Evolutionary conservation across 2,797 vertebrate species (phyloP), one percentile per base, ranked within the genome.

Genomic region (Mycteria americana): DNA sequence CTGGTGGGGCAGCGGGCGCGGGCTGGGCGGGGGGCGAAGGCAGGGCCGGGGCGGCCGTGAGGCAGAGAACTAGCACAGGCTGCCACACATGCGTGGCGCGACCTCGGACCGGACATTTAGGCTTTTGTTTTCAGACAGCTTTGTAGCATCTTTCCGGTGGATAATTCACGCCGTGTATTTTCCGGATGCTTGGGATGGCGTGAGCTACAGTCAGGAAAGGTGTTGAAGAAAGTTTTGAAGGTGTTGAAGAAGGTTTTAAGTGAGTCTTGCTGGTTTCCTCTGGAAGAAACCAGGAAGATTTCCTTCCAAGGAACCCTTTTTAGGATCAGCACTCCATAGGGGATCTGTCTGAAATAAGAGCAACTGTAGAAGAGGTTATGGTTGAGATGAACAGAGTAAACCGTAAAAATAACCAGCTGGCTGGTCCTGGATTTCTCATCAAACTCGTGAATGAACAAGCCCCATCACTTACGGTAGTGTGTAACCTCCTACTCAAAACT

Each of bases 401-500:
- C 6, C 1, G 7, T 45, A 51, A 65, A 72, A 62, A 27, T 46
- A 48, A 45, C 37, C 14, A 39, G 8, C 28, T 45, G 51, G 31
- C 18, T 54, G 37, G 8, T 25, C 22, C 8, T 18, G 21, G 11
- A 8, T 15, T 30, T 79, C 17, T 41, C 5, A 7, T 31, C n/a
- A 54, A 59, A 39, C 11, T 62, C 23, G 4, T 28, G 31, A 45
- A 69, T 14, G 39, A 41, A 73, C 59, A 46, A 31, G 9, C 41
- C 31, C 19, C 45, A 53, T 73, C 0, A 0, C 23, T 23, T n/a
- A 15, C 0, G 3, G 37, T 28, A 8, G 6, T 1, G 4, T 31
- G 35, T 60, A 39, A 45, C 14, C 16, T 78, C 39, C 31, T 33
- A 2, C 63, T 76, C 41, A n/a, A 53, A 82, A 24, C 18, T 59